phyloP scores from a whole-genome alignment of 2,797 vertebrate species.

The Neopelma chrysocephalum region DNA sequence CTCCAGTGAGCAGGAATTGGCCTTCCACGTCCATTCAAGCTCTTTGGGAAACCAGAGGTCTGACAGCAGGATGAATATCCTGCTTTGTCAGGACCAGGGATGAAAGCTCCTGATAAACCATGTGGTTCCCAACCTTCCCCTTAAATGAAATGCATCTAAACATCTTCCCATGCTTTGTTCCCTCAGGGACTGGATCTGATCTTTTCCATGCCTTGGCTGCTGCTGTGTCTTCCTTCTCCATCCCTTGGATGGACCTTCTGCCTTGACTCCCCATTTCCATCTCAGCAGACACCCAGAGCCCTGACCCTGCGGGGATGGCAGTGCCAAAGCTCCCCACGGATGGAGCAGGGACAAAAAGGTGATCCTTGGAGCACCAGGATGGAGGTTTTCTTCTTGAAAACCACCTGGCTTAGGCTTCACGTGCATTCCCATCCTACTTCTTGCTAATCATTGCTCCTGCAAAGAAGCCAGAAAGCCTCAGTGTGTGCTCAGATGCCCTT shows the following conservation, averaged over 20 bases:
- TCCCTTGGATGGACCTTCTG: neutral
- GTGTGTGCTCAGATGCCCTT: neutral
- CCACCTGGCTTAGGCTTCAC: neutral
- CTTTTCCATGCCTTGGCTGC: neutral
- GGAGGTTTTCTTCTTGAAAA: neutral
- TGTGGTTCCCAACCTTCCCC: neutral
- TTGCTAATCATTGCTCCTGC: neutral
- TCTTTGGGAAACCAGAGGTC: neutral
- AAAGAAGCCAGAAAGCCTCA: neutral
- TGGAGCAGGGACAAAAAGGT: neutral
- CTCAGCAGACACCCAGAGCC: neutral
- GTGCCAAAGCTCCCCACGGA: neutral
- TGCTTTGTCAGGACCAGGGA: neutral
- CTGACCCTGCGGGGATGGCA: neutral
- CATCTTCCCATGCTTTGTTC: neutral
- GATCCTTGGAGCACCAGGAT: neutral
- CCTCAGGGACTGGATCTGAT: neutral
- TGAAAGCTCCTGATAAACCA: neutral
- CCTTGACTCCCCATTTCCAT: neutral
- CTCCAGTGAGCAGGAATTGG: neutral
- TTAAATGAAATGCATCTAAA: neutral
- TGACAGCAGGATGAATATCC: neutral
- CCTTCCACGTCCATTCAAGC: accelerated
- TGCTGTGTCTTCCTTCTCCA: neutral
- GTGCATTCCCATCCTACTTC: neutral